Conservation (phyloP, 2,888 invertebrate species). For the Apotomis turbidana region DNA sequence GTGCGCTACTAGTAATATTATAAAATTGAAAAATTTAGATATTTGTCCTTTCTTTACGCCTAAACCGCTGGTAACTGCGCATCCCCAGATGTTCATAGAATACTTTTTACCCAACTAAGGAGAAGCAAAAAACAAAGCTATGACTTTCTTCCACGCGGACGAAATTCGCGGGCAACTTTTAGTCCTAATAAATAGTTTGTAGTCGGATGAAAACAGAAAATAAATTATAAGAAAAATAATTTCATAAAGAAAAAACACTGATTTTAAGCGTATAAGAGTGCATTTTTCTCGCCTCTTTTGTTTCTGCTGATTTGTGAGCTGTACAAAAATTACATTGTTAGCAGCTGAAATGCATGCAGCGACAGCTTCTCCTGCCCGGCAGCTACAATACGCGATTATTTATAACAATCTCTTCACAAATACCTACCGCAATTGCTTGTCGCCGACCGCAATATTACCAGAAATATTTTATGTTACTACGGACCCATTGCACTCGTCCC, state of each 20-base stretch:
- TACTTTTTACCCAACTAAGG: no score
- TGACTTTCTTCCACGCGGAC: no score
- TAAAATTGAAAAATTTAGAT: no score
- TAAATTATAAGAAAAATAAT: background rate
- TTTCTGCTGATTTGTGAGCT: constrained; percentile 22
- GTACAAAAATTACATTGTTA: constrained; percentile 30
- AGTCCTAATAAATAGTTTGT: background rate
- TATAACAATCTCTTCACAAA: constrained; percentile 69
- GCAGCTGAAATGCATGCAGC: constrained; percentile 21
- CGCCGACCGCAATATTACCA: constrained; percentile 71
- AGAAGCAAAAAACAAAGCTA: no score
- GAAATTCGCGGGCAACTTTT: no score
- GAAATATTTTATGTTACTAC: constrained; percentile 70
- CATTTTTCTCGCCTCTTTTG: constrained; percentile 23
- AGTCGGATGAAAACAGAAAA: no score
- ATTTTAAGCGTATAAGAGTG: constrained; percentile 26
- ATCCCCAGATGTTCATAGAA: no score
- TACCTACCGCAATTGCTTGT: constrained; percentile 65
- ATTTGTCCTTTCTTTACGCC: no score
- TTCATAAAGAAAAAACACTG: constrained; percentile 13
- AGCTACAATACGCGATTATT: constrained; percentile 58
- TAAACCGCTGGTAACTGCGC: no score
- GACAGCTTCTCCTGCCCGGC: constrained; percentile 24
- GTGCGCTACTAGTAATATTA: no score
- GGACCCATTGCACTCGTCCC: constrained; percentile 62